phyloP scores from a whole-genome alignment of 2,888 invertebrate genomes.

The Ophion ventricosus region DNA sequence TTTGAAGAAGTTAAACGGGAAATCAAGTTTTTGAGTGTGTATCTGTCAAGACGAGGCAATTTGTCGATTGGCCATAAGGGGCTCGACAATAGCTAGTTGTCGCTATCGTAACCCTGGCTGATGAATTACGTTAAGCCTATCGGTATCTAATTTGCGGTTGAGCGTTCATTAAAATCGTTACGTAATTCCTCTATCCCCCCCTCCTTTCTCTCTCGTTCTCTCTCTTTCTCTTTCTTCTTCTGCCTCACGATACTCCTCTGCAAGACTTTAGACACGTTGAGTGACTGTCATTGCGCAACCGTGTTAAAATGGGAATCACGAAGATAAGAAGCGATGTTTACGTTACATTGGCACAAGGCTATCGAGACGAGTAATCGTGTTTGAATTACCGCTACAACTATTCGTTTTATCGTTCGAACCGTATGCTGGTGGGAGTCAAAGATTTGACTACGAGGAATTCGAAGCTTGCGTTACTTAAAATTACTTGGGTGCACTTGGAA shows the following conservation, averaged over 20 bases:
- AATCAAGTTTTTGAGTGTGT: neutral
- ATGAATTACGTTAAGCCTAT: conserved; percentile 24
- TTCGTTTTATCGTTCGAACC: conserved; percentile 14
- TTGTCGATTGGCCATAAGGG: neutral
- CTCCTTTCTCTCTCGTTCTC: neutral
- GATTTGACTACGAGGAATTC: conserved; percentile 25
- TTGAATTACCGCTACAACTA: conserved; percentile 15
- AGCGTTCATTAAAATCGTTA: conserved; percentile 52
- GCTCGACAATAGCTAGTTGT: neutral
- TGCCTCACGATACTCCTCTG: neutral
- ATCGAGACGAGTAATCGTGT: conserved; percentile 11
- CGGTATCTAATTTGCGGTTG: conserved; percentile 43
- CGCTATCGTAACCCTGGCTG: conserved; percentile 4
- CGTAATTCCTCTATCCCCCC: conserved; percentile 19
- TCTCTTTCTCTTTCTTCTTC: neutral
- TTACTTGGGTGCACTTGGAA: neutral
- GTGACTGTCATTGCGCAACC: conserved; percentile 31
- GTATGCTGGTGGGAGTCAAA: neutral
- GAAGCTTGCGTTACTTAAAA: conserved; percentile 12
- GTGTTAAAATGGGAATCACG: conserved; percentile 38
- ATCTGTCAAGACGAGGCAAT: neutral
- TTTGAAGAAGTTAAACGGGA: neutral
- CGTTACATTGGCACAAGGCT: neutral
- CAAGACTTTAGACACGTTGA: conserved; percentile 14
- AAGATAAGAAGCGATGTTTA: conserved; percentile 20